phyloP scores from a whole-genome alignment of 92 coral and sea anemone genomes.

The Porites rus region DNA sequence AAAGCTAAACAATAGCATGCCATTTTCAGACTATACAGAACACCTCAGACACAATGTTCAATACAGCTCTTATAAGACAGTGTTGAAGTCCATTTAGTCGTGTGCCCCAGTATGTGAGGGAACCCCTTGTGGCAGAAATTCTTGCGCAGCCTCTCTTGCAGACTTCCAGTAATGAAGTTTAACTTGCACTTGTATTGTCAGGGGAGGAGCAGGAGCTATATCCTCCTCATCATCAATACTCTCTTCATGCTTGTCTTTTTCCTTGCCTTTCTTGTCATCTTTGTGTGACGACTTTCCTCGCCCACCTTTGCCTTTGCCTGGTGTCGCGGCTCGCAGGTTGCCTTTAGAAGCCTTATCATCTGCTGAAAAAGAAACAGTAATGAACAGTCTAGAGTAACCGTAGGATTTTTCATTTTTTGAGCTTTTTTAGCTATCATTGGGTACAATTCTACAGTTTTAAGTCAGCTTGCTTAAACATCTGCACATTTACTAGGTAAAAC shows the following conservation, averaged over 20 bases:
- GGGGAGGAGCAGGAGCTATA: slow-evolving; percentile 76
- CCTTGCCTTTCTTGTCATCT: slow-evolving; percentile 80
- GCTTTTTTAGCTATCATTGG: no score
- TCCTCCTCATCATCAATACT: slow-evolving; percentile 77
- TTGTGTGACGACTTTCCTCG: slow-evolving; percentile 72
- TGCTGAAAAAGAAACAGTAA: slow-evolving; percentile 29
- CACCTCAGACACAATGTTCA: neutral
- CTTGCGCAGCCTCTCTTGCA: slow-evolving; percentile 85
- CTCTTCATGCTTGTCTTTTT: slow-evolving; percentile 81
- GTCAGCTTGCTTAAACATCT: no score
- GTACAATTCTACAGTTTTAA: no score
- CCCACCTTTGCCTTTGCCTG: slow-evolving; percentile 77
- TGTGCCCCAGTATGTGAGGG: slow-evolving; percentile 29
- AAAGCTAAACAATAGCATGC: no score
- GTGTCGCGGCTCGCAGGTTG: slow-evolving; percentile 65
- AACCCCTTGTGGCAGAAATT: slow-evolving; percentile 36
- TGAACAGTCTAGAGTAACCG: neutral
- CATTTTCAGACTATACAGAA: neutral
- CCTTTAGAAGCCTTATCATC: slow-evolving; percentile 76
- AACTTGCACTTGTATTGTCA: slow-evolving; percentile 69
- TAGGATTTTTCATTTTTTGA: neutral
- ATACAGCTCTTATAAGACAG: neutral
- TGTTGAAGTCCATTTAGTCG: neutral
- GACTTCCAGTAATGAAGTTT: slow-evolving; percentile 85
- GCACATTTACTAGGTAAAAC: no score